Base-by-base conservation (phyloP, 2,888 invertebrate genomes). In the Cremastinae sp. region DNA sequence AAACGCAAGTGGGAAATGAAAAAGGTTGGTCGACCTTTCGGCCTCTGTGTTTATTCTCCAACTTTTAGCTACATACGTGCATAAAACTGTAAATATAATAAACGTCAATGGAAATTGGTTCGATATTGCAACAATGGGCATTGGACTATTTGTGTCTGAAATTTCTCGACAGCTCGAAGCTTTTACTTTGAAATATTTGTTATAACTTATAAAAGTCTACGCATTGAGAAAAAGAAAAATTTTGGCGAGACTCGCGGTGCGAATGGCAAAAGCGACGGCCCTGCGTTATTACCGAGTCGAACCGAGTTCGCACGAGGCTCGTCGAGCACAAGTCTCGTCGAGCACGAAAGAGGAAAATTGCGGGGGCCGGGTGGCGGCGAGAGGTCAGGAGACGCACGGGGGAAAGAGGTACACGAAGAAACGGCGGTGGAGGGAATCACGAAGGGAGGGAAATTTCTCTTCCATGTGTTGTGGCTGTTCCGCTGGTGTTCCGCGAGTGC, bases 381-480 rank as follows among this genome's bases (percentile, higher is more conserved):
- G 37, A 49, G 64, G 69, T 51, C 76, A 66, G 62, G 73, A 69
- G 62, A 28, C 55, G 22, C 45, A 56, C 70, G 58, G 66, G 45
- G 56, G 61, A 20, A 18, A 41, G 70, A 66, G 62, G 16, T n/a
- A n/a, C n/a, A n/a, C 43, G 12, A 10, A 16, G 18, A 28, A 28
- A 28, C n/a, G n/a, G n/a, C n/a, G n/a, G n/a, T n/a, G n/a, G 28
- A 28, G 28, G n/a, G 51, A 64, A n/a, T n/a, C n/a, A n/a, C n/a
- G n/a, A 39, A 14, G 39, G 51, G 22, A n/a, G 51, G 51, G 49
- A 61, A 62, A 64, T 64, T 39, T 64, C 39, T 64, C 47, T 66
- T 74, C 72, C 79, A 80, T 80, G 80, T 80, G 80, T 77, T 79
- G 78, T 76, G 78, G 72, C 74, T 58, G 79, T 55, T 45, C 64